These are phyloP conservation scores for Paedocypris sp. DNA, from an alignment of 2,113 vertebrate species.

Conservation along the genomic window DNA sequence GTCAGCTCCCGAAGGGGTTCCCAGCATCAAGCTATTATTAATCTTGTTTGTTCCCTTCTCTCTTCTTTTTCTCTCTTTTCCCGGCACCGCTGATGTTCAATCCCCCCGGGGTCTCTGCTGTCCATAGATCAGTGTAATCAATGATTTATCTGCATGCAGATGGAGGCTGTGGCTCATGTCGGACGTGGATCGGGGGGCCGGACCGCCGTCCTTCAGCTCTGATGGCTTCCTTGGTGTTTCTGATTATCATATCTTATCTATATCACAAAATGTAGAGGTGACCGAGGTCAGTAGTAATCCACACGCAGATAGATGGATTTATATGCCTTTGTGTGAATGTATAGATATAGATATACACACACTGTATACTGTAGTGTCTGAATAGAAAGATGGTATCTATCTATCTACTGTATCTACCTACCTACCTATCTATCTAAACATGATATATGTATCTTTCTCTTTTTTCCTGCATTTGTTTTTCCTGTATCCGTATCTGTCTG, in stretches of 20 bases:
- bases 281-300: neutral
- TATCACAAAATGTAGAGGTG: slow-evolving; percentile 8
- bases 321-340: too few species aligned
- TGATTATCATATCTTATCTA: neutral
- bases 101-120: slow-evolving; percentile 24
- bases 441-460: too few species aligned
- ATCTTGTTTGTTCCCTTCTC: slow-evolving; percentile 32
- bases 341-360: too few species aligned
- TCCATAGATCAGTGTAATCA: slow-evolving; percentile 27
- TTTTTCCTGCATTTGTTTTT: too few species aligned
- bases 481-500: too few species aligned
- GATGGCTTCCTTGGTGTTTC: slow-evolving; percentile 24
- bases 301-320: too few species aligned
- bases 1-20: slow-evolving; percentile 34
- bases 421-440: too few species aligned
- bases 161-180: slow-evolving; percentile 22
- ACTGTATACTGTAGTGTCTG: too few species aligned
- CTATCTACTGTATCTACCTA: too few species aligned
- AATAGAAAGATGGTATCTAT: too few species aligned
- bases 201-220: slow-evolving; percentile 12
- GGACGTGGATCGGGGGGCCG: slow-evolving; percentile 16
- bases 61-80: slow-evolving; percentile 4
- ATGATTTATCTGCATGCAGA: slow-evolving; percentile 32
- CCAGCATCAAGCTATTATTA: slow-evolving; percentile 31
- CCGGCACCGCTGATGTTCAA: slow-evolving; percentile 10